These are phyloP conservation scores for Sisor rabdophorus DNA, from an alignment of 2,113 vertebrate species.

Conservation along the genomic window DNA sequence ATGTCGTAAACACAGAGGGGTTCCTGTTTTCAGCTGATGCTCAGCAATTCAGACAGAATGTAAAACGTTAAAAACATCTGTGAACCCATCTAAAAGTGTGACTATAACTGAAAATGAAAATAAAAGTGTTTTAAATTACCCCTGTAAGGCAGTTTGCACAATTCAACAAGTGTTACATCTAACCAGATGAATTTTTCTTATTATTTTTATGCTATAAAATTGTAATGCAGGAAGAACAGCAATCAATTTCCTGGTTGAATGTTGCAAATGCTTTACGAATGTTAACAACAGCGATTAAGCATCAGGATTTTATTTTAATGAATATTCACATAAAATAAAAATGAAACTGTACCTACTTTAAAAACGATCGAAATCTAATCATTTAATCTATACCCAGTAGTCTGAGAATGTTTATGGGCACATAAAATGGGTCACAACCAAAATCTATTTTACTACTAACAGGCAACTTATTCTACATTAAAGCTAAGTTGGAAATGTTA, in stretches of 20 bases:
- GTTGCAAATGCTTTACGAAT: background rate
- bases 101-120: background rate
- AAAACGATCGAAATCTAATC: background rate
- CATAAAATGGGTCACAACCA: background rate
- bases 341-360: background rate
- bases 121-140: background rate
- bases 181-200: conserved; percentile 5
- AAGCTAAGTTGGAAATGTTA: background rate
- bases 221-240: background rate
- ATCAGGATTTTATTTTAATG: background rate
- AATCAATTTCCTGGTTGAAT: background rate
- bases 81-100: background rate
- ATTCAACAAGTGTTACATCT: background rate
- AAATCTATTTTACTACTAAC: background rate
- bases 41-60: background rate
- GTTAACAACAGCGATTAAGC: background rate
- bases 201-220: background rate
- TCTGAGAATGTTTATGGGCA: background rate
- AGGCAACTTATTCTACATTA: background rate
- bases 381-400: background rate
- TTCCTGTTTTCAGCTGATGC: background rate
- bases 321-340: background rate
- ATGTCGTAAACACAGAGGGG: background rate
- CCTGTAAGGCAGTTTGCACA: background rate
- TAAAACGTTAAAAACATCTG: background rate